Percentiles rank a stretch among this genome's conserved stretches.
These are phyloP conservation scores for Galagoides demidoff DNA, from an alignment of 2,797 vertebrate species.

Conservation along the genomic window DNA sequence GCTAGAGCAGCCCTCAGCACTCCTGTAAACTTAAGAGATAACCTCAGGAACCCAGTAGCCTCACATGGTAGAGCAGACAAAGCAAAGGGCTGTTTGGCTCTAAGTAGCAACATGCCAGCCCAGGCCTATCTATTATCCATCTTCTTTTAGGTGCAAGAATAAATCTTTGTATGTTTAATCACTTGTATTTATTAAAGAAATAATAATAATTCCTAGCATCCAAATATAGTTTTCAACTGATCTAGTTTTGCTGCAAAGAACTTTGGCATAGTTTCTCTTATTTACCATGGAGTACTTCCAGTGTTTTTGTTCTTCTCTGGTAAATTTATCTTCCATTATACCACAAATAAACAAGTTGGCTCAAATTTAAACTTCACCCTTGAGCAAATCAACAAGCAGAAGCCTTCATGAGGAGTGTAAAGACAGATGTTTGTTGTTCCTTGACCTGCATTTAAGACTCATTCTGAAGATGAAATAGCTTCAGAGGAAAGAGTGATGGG, in stretches of 20 bases:
- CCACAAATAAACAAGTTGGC: not conserved
- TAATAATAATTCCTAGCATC: not conserved
- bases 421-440: not conserved
- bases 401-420: not conserved
- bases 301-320: conserved; percentile 3
- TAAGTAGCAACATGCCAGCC: too few species aligned
- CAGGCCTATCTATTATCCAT: not conserved
- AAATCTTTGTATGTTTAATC: not conserved
- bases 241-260: not conserved
- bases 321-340: not conserved
- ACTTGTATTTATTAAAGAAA: not conserved
- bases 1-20: not conserved
- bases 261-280: not conserved
- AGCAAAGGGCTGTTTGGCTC: not conserved
- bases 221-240: not conserved
- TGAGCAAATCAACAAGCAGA: not conserved
- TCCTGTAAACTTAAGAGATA: not conserved
- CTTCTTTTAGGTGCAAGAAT: not conserved
- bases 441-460: not conserved
- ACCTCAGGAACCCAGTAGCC: not conserved
- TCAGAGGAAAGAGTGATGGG: not conserved
- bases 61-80: not conserved
- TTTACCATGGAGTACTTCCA: not conserved
- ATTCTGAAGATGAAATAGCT: not conserved
- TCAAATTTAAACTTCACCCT: conserved; percentile 12